Base-by-base conservation (phyloP, 2,797 vertebrate genomes). In the Phalanger gymnotis region DNA sequence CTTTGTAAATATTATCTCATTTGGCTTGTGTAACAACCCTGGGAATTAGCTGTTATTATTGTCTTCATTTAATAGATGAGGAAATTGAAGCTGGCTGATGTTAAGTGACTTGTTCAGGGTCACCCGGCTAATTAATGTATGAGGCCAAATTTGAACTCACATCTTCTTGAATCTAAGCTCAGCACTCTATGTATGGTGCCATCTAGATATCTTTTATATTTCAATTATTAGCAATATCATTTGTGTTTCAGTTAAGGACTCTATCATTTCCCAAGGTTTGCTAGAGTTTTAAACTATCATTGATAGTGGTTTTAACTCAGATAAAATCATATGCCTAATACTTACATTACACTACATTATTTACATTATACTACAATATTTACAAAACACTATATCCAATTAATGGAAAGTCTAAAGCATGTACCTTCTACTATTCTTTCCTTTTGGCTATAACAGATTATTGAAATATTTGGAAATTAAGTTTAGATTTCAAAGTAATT, bases 381-480 rank as follows among this genome's bases (percentile, higher is more conserved):
- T n/a, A 91, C n/a, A 54, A 61, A 47, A 66, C 87, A 34, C 34
- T 89, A 61, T 9, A 16, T 16, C 53, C 22, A 87, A 51, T 47
- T 51, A 87, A 51, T 51, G 19, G 73, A 57, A 54, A 57, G 11
- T 2, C 58, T 91, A 93, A 54, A 90, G 40, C 95, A 91, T 30
- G n/a, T n/a, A 93, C 87, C 31, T 40, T 66, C 56, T 55, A 47
- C 58, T 30, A 53, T 91, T 87, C 0, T 1, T 53, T 66, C 34
- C 94, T 94, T 93, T n/a, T 94, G 58, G 14, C 6, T 31, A 92
- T 55, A 53, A 92, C 13, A 34, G 34, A 14, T 47, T 91, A 91
- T 91, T 56, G 91, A 73, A 92, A 22, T 30, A 54, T 91, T 91
- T 93, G 61, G 3, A 61, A 40, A 3, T 94, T 92, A 96, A 87